phyloP scores from a whole-genome alignment of 1,140 invertebrate genomes.

The Orchestia grillus region DNA sequence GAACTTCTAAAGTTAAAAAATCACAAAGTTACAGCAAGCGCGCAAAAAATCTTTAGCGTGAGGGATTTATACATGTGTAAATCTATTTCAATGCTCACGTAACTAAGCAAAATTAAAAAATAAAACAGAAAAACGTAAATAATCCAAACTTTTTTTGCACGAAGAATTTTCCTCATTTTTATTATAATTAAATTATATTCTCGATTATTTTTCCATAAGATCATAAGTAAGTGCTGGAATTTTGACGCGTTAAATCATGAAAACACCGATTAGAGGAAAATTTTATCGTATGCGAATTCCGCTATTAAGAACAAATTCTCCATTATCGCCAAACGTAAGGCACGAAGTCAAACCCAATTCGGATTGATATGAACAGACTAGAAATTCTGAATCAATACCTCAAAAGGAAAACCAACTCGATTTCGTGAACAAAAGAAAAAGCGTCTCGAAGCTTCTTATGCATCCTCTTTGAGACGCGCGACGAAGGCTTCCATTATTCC shows the following conservation, averaged over 20 bases:
- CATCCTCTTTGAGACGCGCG: background rate
- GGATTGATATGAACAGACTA: background rate
- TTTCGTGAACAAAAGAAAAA: constrained; percentile 4
- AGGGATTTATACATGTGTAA: too few relatives aligned
- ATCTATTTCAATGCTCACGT: too few relatives aligned
- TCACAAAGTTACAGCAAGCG: background rate
- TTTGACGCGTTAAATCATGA: too few relatives aligned
- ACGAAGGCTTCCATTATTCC: constrained; percentile 5
- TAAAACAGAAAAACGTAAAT: too few relatives aligned
- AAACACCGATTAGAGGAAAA: background rate
- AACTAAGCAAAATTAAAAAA: too few relatives aligned
- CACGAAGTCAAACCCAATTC: background rate
- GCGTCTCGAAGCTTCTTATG: background rate
- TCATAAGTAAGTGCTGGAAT: too few relatives aligned
- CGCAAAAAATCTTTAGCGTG: too few relatives aligned
- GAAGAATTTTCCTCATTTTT: too few relatives aligned
- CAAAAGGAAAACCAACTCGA: background rate
- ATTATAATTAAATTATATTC: too few relatives aligned
- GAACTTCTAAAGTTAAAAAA: background rate
- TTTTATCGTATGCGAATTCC: background rate
- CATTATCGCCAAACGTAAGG: background rate
- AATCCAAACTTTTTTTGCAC: too few relatives aligned
- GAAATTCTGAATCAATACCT: background rate
- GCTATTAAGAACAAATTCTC: background rate
- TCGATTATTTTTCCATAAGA: too few relatives aligned